Evolutionary conservation across 2,797 vertebrate genomes (phyloP).

Genomic region (Lycodopsis pacificus): DNA sequence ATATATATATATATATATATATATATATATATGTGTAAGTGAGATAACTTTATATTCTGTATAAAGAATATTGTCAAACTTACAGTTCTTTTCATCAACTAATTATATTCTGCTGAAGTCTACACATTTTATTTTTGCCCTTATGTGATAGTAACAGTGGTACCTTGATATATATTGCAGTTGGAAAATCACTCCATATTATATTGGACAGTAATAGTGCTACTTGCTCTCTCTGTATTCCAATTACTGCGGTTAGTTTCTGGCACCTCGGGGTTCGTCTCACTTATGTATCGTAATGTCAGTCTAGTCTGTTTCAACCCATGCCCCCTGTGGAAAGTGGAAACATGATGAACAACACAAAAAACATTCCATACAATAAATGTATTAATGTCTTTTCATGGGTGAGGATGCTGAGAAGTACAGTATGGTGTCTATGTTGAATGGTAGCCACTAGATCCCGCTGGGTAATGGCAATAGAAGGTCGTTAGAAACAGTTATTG

Average conservation of each 20-base stretch:
- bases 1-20: too few relatives aligned
- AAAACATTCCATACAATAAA: conserved; percentile 59
- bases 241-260: background rate
- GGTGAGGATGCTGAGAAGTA: conserved; percentile 47
- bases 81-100: background rate
- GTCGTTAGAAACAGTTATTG: background rate
- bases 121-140: background rate
- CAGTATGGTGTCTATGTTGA: conserved; percentile 54
- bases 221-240: conserved; percentile 8
- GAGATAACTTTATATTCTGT: conserved; percentile 3
- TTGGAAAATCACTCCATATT: background rate
- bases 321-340: conserved; percentile 61
- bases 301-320: conserved; percentile 41
- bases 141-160: background rate
- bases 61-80: conserved; percentile 14
- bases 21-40: background rate
- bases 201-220: background rate
- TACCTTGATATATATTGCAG: background rate
- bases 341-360: conserved; percentile 65
- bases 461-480: conserved; percentile 43
- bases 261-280: background rate
- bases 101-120: background rate
- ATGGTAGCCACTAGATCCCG: conserved; percentile 54
- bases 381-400: conserved; percentile 59
- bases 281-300: conserved; percentile 41